Evolutionary conservation across 2,888 invertebrate genomes (phyloP), one percentile per base, ranked within the genome.

Genomic region (Cantharis lateralis): DNA sequence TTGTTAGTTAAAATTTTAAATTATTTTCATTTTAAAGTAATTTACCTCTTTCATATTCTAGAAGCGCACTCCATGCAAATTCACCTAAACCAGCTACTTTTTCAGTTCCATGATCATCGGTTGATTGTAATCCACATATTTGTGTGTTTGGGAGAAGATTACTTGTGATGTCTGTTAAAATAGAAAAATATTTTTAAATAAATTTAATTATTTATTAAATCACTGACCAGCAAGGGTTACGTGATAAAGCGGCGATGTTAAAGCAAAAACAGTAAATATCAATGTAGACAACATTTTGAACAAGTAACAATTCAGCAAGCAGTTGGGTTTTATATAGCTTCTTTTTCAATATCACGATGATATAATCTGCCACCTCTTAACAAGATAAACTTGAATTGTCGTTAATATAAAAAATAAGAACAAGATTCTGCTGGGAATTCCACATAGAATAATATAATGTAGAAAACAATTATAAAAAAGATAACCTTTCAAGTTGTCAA

Each of bases 1-100:
- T 10, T 28, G 68, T 15, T 20, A 10, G 15, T 13, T n/a, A 62
- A 62, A 15, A 24, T 15, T 18, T 16, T 5, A 10, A 20, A 70
- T 18, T 20, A 24, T 9, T 15, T 18, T 63, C 10, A 15, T n/a
- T 15, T 69, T n/a, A 16, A 86, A 90, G 9, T 24, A 24, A 24
- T 24, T 88, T 88, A 94, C 93, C 90, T 89, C 91, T 91, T 78
- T 89, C 89, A 83, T 93, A 94, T 85, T 91, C 90, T 10, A 94
- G 82, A n/a, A 93, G 87, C 0, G 89, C 91, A 91, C 93, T 92
- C 94, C 94, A 94, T 0, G 93, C 93, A 81, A 91, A 93, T 82
- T 94, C 94, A 76, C 92, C 92, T 15, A 93, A 88, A 26, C 91
- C 91, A 0, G 93, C 90, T 3, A 20, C 64, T 2, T 48, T 5